Conservation (phyloP, 2,113 vertebrate species). For the Datnioides undecimradiatus region DNA sequence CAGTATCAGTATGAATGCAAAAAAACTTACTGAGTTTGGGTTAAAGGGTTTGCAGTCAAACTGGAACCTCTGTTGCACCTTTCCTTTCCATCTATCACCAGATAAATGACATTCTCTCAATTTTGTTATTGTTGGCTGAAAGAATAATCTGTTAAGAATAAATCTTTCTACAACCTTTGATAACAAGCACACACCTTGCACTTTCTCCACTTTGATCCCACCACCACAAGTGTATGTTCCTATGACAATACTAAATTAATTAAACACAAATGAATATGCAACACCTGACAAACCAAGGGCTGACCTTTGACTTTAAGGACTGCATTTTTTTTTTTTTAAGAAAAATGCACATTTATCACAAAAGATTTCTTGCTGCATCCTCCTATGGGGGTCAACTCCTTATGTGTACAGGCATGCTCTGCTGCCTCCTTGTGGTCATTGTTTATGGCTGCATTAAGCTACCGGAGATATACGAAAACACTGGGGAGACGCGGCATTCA, state of each 20-base stretch:
- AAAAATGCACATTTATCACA: no score
- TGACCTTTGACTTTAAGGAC: no score
- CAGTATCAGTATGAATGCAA: no score
- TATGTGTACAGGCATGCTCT: not conserved
- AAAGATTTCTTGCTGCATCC: no score
- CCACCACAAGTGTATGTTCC: no score
- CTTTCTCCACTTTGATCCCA: no score
- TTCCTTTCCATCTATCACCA: not conserved
- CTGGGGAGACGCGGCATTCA: not conserved
- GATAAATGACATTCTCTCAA: not conserved
- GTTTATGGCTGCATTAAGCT: conserved; percentile 5
- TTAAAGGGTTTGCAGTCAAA: not conserved
- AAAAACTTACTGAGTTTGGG: not conserved
- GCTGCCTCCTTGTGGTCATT: conserved; percentile 13
- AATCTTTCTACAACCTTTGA: not conserved
- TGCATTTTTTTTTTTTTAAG: no score
- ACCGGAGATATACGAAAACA: not conserved
- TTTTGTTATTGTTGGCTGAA: not conserved
- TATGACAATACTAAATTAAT: no score
- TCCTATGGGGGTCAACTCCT: no score
- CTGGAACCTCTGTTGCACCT: no score
- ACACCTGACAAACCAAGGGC: no score
- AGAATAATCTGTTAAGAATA: conserved; percentile 6
- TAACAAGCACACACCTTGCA: not conserved
- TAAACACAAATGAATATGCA: no score